phyloP scores from a whole-genome alignment of 2,888 invertebrate species.

The Aphodius sticticus region DNA sequence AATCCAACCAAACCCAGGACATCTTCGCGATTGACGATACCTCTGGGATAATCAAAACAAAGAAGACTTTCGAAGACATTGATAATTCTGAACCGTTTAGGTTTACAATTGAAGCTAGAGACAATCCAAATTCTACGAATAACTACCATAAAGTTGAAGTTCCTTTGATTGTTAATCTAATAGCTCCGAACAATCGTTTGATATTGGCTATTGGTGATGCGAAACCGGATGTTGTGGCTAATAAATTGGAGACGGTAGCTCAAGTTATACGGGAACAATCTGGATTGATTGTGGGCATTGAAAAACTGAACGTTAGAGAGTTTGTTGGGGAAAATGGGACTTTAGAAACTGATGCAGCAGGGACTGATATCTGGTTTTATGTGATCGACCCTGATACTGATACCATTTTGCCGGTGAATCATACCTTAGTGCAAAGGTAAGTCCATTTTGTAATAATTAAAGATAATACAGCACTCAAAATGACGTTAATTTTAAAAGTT shows the following conservation, averaged over 20 bases:
- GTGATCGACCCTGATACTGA: slow-evolving; percentile 82
- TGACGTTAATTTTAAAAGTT: too few species aligned
- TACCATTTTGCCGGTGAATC: slow-evolving; percentile 76
- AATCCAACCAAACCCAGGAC: slow-evolving; percentile 61
- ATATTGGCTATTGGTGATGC: slow-evolving; percentile 61
- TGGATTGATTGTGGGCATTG: slow-evolving; percentile 80
- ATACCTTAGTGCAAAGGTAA: slow-evolving; percentile 73
- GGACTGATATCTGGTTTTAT: slow-evolving; percentile 90
- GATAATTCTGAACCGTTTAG: slow-evolving; percentile 75
- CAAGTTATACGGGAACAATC: slow-evolving; percentile 75
- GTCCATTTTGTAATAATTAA: slow-evolving; percentile 38
- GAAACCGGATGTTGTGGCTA: slow-evolving; percentile 72
- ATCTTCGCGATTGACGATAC: slow-evolving; percentile 78
- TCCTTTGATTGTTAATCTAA: slow-evolving; percentile 78
- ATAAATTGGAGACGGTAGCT: slow-evolving; percentile 65
- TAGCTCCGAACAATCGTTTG: slow-evolving; percentile 75
- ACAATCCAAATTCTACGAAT: slow-evolving; percentile 72
- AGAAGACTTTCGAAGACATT: slow-evolving; percentile 75
- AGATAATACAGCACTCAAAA: background rate
- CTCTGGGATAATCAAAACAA: slow-evolving; percentile 80
- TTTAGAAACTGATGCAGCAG: slow-evolving; percentile 72
- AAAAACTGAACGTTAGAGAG: slow-evolving; percentile 82
- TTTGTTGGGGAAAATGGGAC: slow-evolving; percentile 78
- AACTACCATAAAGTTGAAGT: slow-evolving; percentile 71
- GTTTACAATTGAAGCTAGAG: slow-evolving; percentile 76